Conservation (phyloP, 2,113 vertebrate species). For the Corapipo altera region DNA sequence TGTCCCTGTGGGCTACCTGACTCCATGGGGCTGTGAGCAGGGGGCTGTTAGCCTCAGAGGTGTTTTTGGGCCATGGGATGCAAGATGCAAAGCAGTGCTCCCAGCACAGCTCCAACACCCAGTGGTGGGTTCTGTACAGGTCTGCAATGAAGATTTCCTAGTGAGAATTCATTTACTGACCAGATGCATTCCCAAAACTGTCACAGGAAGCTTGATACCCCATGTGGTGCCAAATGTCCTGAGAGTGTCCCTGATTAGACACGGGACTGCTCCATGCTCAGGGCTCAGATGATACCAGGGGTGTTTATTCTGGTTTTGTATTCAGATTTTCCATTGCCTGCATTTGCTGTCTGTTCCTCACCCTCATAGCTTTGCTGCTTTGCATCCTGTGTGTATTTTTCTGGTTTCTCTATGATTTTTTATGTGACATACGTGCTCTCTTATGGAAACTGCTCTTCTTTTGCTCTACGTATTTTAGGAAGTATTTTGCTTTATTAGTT, state of each 20-base stretch:
- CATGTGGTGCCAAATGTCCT: neutral
- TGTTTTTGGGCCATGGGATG: neutral
- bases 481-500: neutral
- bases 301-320: neutral
- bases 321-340: neutral
- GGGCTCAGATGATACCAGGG: neutral
- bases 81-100: rapidly evolving
- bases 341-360: neutral
- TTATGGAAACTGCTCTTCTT: neutral
- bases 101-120: neutral
- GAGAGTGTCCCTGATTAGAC: rapidly evolving
- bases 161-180: neutral
- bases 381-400: neutral
- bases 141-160: neutral
- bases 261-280: neutral
- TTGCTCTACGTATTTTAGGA: neutral
- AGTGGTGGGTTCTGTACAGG: neutral
- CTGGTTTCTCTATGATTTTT: neutral
- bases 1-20: neutral
- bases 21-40: neutral
- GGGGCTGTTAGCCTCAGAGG: neutral
- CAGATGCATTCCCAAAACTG: neutral
- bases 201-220: rapidly evolving
- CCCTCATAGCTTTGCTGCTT: neutral
- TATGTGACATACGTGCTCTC: neutral